phyloP scores from a whole-genome alignment of 2,113 vertebrate genomes.

The Cebus imitator region DNA sequence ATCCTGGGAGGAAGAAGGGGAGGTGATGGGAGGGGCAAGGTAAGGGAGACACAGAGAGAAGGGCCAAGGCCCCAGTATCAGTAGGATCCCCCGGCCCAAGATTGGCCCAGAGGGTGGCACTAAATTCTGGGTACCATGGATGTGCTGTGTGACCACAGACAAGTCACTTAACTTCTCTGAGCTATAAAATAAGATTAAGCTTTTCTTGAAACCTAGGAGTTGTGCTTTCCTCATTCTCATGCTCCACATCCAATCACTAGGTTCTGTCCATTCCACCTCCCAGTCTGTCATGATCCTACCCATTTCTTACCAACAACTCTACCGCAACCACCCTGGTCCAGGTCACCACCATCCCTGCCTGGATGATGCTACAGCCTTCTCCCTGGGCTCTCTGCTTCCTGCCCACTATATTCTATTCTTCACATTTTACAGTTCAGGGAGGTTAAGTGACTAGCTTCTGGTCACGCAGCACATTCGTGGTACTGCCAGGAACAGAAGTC shows the following conservation, averaged over 20 bases:
- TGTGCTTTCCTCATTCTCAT: background rate
- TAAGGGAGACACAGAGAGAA: background rate
- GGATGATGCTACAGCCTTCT: background rate
- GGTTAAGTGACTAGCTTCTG: background rate
- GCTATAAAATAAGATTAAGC: background rate
- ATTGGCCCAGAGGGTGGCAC: background rate
- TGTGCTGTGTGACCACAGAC: constrained; percentile 22
- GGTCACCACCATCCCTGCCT: background rate
- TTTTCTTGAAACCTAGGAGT: background rate
- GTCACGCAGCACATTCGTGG: background rate
- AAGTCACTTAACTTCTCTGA: constrained; percentile 30
- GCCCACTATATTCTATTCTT: background rate
- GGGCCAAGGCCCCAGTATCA: background rate
- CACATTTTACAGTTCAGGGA: background rate
- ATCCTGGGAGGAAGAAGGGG: background rate
- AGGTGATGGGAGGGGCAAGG: background rate
- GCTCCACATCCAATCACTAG: background rate
- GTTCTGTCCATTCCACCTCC: background rate
- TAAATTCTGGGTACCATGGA: background rate
- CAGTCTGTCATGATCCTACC: background rate
- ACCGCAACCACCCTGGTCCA: background rate
- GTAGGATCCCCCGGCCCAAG: background rate
- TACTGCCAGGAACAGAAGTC: background rate
- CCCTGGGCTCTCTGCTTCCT: background rate
- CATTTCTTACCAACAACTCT: background rate